Evolutionary conservation across 2,888 invertebrate genomes (phyloP).

Genomic region (Volucella bombylans): DNA sequence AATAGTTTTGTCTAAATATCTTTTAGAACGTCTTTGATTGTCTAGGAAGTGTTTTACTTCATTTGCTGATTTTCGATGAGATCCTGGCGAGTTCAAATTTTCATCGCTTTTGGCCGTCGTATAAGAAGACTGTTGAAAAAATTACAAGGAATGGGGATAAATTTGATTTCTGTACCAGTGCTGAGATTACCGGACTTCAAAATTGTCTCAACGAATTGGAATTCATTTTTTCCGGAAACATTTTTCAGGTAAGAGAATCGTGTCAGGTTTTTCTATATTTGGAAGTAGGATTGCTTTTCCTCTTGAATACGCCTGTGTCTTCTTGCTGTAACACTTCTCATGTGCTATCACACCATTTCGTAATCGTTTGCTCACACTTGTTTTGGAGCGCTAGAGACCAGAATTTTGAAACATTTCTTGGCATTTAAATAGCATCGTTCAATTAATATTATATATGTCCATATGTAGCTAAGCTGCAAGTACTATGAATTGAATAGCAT

Average conservation of each 20-base stretch:
- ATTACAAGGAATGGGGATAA: constrained; percentile 85
- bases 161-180: constrained; percentile 84
- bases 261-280: too few species aligned
- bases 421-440: too few species aligned
- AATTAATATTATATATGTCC: too few species aligned
- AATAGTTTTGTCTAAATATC: too few species aligned
- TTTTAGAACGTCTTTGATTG: constrained; percentile 82
- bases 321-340: background rate
- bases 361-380: too few species aligned
- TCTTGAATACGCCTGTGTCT: too few species aligned
- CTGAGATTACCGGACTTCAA: constrained; percentile 86
- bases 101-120: constrained; percentile 88
- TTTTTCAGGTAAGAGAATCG: constrained; percentile 85
- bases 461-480: too few species aligned
- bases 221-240: constrained; percentile 84
- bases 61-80: constrained; percentile 85
- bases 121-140: constrained; percentile 88
- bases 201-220: constrained; percentile 86
- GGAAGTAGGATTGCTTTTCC: too few species aligned
- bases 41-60: constrained; percentile 87
- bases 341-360: background rate
- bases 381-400: too few species aligned
- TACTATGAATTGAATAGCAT: too few species aligned
- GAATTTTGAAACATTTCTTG: too few species aligned
- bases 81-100: constrained; percentile 79